A percentile compares a stretch with the other conserved stretches of the same genome.
phyloP scores from a whole-genome alignment of 2,113 vertebrate genomes.

The Pelobates fuscus region DNA sequence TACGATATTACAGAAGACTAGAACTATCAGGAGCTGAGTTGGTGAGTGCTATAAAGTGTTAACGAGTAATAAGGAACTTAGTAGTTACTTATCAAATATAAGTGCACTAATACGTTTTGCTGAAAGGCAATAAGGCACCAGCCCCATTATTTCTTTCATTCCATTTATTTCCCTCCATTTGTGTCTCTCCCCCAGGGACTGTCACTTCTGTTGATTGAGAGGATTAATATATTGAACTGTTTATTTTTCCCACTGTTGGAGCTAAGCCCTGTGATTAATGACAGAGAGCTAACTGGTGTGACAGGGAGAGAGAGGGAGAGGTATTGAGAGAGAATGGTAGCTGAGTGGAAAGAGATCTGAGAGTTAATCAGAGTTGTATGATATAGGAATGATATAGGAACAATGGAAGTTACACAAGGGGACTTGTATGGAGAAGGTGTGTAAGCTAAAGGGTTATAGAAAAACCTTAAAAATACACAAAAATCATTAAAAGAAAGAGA shows the following conservation, averaged over 20 bases:
- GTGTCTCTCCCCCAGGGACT: slow-evolving; percentile 31
- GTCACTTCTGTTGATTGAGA: slow-evolving; percentile 46
- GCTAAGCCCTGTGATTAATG: slow-evolving; percentile 49
- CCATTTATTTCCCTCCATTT: slow-evolving; percentile 20
- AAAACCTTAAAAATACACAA: no score
- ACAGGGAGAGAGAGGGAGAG: slow-evolving; percentile 25
- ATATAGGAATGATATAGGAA: no score
- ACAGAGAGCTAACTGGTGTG: not conserved
- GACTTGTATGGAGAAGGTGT: no score
- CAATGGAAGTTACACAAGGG: no score
- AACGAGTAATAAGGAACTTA: no score
- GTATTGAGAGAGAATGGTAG: slow-evolving; percentile 19
- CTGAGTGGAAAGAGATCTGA: slow-evolving; percentile 3
- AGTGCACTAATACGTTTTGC: not conserved
- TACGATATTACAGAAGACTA: not conserved
- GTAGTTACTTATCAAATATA: no score
- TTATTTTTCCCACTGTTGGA: slow-evolving; percentile 50
- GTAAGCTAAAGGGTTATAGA: not conserved
- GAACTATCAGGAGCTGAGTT: no score
- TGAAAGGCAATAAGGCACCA: not conserved
- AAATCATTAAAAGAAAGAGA: not conserved
- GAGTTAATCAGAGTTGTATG: no score
- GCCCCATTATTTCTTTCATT: not conserved
- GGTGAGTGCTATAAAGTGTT: no score
- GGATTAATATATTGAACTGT: slow-evolving; percentile 50